Evolutionary conservation across 1,140 invertebrate species (phyloP), one percentile per base, ranked within the genome.

Genomic region (Drosophila subpulchrella): DNA sequence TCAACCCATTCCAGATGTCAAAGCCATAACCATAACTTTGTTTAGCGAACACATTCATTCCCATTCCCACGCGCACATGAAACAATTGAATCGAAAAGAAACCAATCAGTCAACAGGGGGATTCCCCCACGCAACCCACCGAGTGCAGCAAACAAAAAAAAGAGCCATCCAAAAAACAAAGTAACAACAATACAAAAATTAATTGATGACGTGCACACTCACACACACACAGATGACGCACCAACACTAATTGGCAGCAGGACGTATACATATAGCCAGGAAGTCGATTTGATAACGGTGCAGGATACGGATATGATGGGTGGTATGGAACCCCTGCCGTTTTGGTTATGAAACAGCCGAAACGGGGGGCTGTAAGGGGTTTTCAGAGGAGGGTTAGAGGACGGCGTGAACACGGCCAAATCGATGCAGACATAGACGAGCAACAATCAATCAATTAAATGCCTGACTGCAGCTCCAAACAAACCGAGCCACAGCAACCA

Each of bases 381-480:
- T 11, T 17, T 15, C 36, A 13, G 6, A 27, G 53, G 17, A 27
- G 48, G 70, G 24, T 39, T 41, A 12, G 30, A 11, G 36, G 13
- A 12, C 15, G 34, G 54, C 10, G 30, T 51, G 73, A 27, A 53
- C 39, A 56, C 39, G 60, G 51, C 73, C 71, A 76, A 88, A 86
- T 83, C 79, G 83, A 88, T 73, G 79, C 75, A 79, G 83, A 83
- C 83, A 88, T 77, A 86, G 83, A 88, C 83, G 83, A 82, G 65
- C 75, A 88, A 81, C 83, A 84, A 88, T 88, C 83, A 88, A 88
- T 88, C 83, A 88, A 88, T 88, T 88, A 88, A 88, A 89, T 80
- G 84, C 65, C 61, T 57, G 62, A 80, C 68, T 88, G 84, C 80
- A 89, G 54, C 54, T 62, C 34, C 58, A 54, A 39, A 53, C 50